Evolutionary conservation across 2,797 vertebrate genomes (phyloP), one percentile per base, ranked within the genome.

Genomic region (Uromys caudimaculatus): DNA sequence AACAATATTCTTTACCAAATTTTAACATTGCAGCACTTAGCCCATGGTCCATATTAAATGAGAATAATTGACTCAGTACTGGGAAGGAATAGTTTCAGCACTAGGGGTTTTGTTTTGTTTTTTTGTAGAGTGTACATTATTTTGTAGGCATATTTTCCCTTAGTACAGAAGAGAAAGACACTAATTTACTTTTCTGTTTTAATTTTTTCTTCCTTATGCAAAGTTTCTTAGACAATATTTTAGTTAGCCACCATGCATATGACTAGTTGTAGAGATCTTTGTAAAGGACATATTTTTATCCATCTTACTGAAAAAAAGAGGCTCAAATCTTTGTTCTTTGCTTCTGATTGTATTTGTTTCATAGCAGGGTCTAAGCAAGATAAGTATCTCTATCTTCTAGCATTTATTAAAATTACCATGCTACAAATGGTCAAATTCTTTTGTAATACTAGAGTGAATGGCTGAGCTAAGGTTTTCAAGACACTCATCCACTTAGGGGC

Each of bases 1-100:
- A 97, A 94, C 92, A n/a, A 85, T 95, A 94, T 86, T 92, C 83
- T 90, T 97, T 97, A 84, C 76, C 64, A 21, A 96, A 97, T 86
- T 97, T 96, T 91, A 91, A 90, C 60, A 88, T 95, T 97, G 95
- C 89, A 97, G 86, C 75, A 32, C 52, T 96, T 92, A 94, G 71
- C 83, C 87, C 94, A 56, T 97, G 73, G 95, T 79, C 73, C 32
- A 94, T 97, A 97, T 95, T 93, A 98, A 97, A 92, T 89, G 56
- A 76, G 84, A 97, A 87, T 94, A 94, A 84, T 93, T 97, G 95
- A 98, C 97, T 95, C 96, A 97, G 91, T 97, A 97, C 97, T 97
- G 97, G 94, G 94, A 97, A 71, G 87, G 93, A 94, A 27, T 97
- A 95, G 87, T 95, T 96, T 93, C n/a, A 97, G 94, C 90, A 97